Evolutionary conservation across 1,140 invertebrate species (phyloP), one percentile per base, ranked within the genome.

Genomic region (Zaprionus ornatus): DNA sequence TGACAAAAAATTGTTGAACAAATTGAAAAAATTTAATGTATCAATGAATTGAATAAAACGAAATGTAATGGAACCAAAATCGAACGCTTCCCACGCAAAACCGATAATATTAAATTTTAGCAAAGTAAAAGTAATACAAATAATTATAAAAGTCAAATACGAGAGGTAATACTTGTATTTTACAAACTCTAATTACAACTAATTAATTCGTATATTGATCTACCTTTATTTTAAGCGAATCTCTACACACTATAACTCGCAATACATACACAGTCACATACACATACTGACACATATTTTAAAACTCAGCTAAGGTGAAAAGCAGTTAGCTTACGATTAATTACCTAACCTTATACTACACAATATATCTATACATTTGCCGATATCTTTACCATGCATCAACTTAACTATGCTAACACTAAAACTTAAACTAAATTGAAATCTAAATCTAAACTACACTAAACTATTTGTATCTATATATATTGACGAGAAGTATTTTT

Each of bases 31-130:
- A 67, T 25, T 52, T 57, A 76, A 74, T 73, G 65, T 66, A 80
- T 72, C 79, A 79, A 82, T 76, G 69, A 88, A 91, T 62, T 72
- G 79, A 78, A 69, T 79, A 79, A 79, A 90, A 87, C 79, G 86
- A 90, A 90, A 90, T 90, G 69, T 86, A 90, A 90, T 80, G 86
- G 90, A 91, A 91, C 90, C 90, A 91, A 91, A 91, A 91, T 91
- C 90, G 87, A 91, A 91, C 90, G 90, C 90, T 91, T 91, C 90
- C 90, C 90, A 91, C 90, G 84, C 82, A 91, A 80, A 90, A 76
- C 84, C 80, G 90, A 91, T 91, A 91, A 91, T 91, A 90, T 87
- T 83, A 90, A 90, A 91, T 86, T 88, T 88, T 90, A 90, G 85
- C 80, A 71, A 79, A 72, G 60, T 72, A 80, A 80, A 74, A 50